Conservation (phyloP, 2,797 vertebrate genomes). For the Scleropages formosus region DNA sequence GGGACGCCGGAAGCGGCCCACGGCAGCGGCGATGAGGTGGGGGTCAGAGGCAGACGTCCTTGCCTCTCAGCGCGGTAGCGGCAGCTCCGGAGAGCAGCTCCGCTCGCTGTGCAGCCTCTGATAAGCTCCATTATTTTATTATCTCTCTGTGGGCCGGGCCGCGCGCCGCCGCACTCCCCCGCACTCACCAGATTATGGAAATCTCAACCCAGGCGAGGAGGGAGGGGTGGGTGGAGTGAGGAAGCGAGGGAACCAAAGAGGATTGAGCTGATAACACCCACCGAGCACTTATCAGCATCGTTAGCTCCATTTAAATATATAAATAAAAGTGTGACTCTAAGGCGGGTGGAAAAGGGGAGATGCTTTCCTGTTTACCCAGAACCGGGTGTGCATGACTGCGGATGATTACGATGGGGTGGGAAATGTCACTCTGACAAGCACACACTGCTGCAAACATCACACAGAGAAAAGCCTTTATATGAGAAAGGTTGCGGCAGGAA, state of each 20-base stretch:
- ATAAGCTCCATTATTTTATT: constrained; percentile 76
- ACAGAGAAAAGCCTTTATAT: neutral
- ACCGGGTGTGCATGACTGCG: neutral
- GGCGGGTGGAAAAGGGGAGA: constrained; percentile 1
- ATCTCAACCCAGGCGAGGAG: constrained; percentile 44
- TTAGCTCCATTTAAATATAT: constrained; percentile 47
- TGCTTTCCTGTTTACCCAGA: neutral
- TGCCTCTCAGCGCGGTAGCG: neutral
- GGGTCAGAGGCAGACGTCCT: constrained; percentile 9
- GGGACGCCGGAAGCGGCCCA: neutral
- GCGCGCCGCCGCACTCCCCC: constrained; percentile 52
- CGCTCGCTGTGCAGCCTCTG: constrained; percentile 64
- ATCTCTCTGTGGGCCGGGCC: constrained; percentile 60
- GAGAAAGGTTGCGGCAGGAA: neutral
- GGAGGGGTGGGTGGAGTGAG: constrained; percentile 20
- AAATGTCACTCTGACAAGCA: constrained; percentile 3
- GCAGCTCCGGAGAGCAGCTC: constrained; percentile 37
- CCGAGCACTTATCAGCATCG: constrained; percentile 51
- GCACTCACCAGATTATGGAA: constrained; percentile 53
- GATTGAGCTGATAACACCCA: constrained; percentile 26
- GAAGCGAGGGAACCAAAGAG: constrained; percentile 43
- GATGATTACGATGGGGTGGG: neutral
- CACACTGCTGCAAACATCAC: neutral
- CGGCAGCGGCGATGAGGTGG: neutral
- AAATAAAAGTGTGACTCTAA: constrained; percentile 11